phyloP scores from a whole-genome alignment of 2,113 vertebrate species.

The Plectropomus leopardus region DNA sequence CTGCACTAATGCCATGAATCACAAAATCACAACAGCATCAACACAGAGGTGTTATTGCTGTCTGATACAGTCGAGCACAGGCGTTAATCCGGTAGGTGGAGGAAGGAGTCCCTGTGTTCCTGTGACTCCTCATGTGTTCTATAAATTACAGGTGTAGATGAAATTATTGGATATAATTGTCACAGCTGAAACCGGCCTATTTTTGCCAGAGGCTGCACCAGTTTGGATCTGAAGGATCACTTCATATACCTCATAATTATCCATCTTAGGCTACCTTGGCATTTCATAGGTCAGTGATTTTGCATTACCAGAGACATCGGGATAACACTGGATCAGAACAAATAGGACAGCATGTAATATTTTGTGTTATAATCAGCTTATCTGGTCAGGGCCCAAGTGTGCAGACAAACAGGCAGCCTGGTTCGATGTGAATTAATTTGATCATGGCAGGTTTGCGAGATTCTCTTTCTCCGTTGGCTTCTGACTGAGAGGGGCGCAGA shows the following conservation, averaged over 20 bases:
- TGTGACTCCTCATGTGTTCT: slow-evolving; percentile 18
- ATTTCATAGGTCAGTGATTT: slow-evolving; percentile 72
- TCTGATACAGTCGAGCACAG: slow-evolving; percentile 15
- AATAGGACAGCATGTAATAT: slow-evolving; percentile 81
- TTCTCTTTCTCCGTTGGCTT: slow-evolving; percentile 50
- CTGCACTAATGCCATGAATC: slow-evolving; percentile 19
- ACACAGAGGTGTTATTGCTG: slow-evolving; percentile 9
- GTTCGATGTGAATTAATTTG: slow-evolving; percentile 75
- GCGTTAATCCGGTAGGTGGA: slow-evolving; percentile 20
- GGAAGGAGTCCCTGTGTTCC: background rate
- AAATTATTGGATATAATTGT: slow-evolving; percentile 27
- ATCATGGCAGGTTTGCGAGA: slow-evolving; percentile 70
- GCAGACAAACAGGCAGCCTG: slow-evolving; percentile 72
- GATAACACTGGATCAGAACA: slow-evolving; percentile 80
- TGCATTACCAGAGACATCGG: slow-evolving; percentile 63
- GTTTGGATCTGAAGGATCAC: slow-evolving; percentile 36
- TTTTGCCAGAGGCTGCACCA: slow-evolving; percentile 10
- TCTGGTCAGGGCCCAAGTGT: slow-evolving; percentile 71
- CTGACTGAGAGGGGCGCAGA: slow-evolving; percentile 49
- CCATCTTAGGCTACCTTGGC: slow-evolving; percentile 65
- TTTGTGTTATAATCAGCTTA: slow-evolving; percentile 82
- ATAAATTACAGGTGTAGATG: slow-evolving; percentile 30
- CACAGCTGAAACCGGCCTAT: slow-evolving; percentile 4
- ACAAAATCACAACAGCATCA: slow-evolving; percentile 20
- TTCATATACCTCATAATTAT: slow-evolving; percentile 58